Conservation (phyloP, 2,113 vertebrate genomes). For the Isichthys henryi region DNA sequence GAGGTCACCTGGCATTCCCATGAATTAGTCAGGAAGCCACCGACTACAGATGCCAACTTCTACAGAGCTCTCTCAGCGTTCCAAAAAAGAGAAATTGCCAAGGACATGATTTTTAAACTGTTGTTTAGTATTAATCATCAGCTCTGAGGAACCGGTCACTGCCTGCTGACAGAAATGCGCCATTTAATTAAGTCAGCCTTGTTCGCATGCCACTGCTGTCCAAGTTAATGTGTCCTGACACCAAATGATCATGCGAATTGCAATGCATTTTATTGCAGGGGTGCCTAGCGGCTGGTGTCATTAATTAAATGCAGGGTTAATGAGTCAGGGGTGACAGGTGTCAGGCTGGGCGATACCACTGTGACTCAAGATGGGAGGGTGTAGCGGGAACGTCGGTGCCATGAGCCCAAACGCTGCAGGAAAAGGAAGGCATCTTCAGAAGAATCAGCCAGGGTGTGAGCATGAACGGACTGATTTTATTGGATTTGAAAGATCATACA, state of each 20-base stretch:
- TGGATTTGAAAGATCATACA: neutral
- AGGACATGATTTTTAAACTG: neutral
- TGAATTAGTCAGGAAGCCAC: neutral
- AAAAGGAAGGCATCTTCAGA: neutral
- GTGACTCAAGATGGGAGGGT: neutral
- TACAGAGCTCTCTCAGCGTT: neutral
- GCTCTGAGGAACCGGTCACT: neutral
- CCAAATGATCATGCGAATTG: neutral
- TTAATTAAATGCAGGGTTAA: slow-evolving; percentile 21
- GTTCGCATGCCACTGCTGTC: neutral
- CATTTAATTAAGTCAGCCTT: slow-evolving; percentile 13
- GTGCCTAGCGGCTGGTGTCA: neutral
- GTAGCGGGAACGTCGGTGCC: neutral
- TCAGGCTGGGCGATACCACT: neutral
- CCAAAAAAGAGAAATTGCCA: neutral
- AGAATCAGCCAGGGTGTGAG: neutral
- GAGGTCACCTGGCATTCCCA: neutral
- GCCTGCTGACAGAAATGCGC: neutral
- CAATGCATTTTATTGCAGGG: slow-evolving; percentile 1
- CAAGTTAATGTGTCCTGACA: slow-evolving; percentile 15
- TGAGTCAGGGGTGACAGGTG: slow-evolving; percentile 14
- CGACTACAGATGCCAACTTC: neutral
- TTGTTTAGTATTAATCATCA: neutral
- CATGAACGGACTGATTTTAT: neutral
- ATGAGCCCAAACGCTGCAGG: neutral